phyloP scores from a whole-genome alignment of 2,113 vertebrate species.

The Coptodon rendalli region DNA sequence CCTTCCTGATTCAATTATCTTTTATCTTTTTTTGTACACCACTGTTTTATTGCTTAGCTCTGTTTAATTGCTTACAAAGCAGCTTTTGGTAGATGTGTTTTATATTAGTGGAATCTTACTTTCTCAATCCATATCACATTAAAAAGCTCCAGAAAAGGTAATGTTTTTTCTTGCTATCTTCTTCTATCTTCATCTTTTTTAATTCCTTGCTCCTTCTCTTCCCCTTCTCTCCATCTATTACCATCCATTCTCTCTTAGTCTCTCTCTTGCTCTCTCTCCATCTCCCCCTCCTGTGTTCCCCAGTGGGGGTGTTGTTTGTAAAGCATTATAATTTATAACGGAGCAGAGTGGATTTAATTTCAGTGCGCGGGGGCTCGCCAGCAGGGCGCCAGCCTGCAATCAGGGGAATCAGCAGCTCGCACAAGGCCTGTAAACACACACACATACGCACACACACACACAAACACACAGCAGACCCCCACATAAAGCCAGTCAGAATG shows the following conservation, averaged over 20 bases:
- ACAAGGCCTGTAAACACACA: constrained; percentile 50
- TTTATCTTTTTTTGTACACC: background rate
- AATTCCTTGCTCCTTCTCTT: background rate
- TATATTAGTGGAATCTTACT: background rate
- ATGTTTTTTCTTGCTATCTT: background rate
- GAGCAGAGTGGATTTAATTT: constrained; percentile 99
- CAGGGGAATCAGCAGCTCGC: constrained; percentile 72
- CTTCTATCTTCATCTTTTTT: background rate
- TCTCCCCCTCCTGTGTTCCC: constrained; percentile 46
- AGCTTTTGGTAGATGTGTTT: background rate
- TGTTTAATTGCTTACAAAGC: background rate
- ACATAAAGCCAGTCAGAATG: constrained; percentile 78
- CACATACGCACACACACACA: constrained; percentile 5
- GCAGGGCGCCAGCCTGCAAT: constrained; percentile 98
- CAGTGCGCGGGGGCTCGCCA: constrained; percentile 91
- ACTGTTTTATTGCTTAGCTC: background rate
- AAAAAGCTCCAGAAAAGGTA: background rate
- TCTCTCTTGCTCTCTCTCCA: background rate
- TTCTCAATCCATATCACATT: background rate
- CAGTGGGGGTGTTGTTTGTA: constrained; percentile 98
- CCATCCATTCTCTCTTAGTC: background rate
- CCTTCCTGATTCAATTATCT: background rate
- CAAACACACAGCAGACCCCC: constrained; percentile 71
- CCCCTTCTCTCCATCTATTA: background rate
- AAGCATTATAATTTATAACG: constrained; percentile 99